phyloP scores from a whole-genome alignment of 2,797 vertebrate genomes.

The Scarus forsteni region DNA sequence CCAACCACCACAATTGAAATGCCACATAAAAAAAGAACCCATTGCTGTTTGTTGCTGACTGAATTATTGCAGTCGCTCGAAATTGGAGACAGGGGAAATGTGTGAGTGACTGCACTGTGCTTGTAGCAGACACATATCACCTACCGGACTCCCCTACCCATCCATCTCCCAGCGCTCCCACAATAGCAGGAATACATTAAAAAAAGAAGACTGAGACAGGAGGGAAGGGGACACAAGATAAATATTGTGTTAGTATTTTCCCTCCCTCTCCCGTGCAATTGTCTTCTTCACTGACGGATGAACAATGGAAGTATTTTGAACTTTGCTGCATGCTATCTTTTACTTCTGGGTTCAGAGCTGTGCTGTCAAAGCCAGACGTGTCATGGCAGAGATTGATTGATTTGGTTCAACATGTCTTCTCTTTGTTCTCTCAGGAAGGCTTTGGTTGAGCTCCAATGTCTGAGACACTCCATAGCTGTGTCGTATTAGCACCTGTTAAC shows the following conservation, averaged over 20 bases:
- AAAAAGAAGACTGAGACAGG: constrained; percentile 72
- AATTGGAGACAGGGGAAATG: constrained; percentile 60
- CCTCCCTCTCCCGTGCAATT: constrained; percentile 69
- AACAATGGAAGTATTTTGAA: constrained; percentile 86
- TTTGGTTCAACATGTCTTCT: constrained; percentile 60
- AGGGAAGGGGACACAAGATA: constrained; percentile 78
- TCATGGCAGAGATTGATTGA: constrained; percentile 77
- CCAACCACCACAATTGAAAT: constrained; percentile 71
- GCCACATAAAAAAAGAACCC: constrained; percentile 51
- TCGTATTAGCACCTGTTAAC: constrained; percentile 79
- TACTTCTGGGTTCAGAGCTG: constrained; percentile 73
- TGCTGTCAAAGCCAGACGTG: constrained; percentile 75
- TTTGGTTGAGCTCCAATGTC: constrained; percentile 54
- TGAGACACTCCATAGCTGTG: constrained; percentile 59
- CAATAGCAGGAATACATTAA: constrained; percentile 83
- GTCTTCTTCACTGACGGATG: constrained; percentile 81
- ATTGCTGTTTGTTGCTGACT: constrained; percentile 61
- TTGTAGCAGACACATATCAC: constrained; percentile 70
- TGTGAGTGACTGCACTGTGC: constrained; percentile 65
- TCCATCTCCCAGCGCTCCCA: constrained; percentile 74
- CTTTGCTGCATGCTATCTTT: constrained; percentile 79
- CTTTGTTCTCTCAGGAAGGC: constrained; percentile 71
- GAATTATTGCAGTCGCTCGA: constrained; percentile 72
- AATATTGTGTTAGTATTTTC: constrained; percentile 80
- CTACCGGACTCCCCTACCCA: constrained; percentile 69